Evolutionary conservation across 2,888 invertebrate genomes (phyloP).

Genomic region (Platycheirus rosarum): DNA sequence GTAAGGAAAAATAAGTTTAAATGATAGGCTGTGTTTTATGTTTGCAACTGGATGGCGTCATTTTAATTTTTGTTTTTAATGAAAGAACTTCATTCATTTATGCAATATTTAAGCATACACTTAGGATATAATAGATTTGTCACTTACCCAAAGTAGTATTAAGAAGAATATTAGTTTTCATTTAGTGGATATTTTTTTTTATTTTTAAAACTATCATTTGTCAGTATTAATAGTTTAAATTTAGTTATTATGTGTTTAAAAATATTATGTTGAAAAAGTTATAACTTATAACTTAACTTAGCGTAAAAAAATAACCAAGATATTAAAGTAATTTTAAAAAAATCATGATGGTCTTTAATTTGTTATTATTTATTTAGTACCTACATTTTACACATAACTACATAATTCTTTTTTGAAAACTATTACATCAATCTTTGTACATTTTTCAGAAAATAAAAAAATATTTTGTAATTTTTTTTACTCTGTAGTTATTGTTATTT

Average conservation of each 20-base stretch:
- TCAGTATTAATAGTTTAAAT: slow-evolving; percentile 45
- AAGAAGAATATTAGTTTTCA: not conserved
- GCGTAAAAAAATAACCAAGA: slow-evolving; percentile 29
- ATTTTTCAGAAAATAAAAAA: slow-evolving; percentile 45
- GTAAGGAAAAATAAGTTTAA: slow-evolving; percentile 17
- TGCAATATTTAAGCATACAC: not conserved
- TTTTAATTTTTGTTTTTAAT: slow-evolving; percentile 1
- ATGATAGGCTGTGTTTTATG: slow-evolving; percentile 55
- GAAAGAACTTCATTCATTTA: not conserved
- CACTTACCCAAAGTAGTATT: not conserved
- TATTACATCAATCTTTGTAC: no score
- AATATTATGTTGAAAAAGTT: slow-evolving; percentile 24
- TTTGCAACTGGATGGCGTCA: slow-evolving; percentile 15
- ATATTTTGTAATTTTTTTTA: no score
- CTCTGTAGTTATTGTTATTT: no score
- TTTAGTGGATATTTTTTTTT: slow-evolving; percentile 10
- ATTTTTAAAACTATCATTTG: not conserved
- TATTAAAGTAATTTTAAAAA: slow-evolving; percentile 28
- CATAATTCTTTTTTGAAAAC: no score
- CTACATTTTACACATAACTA: not conserved
- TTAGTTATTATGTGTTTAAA: slow-evolving; percentile 21
- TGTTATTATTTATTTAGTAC: slow-evolving; percentile 8
- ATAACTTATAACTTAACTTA: slow-evolving; percentile 38
- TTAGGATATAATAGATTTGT: not conserved
- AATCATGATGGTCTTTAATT: slow-evolving; percentile 45